Conservation (phyloP, 2,888 invertebrate species). For the Dynastes grantii region DNA sequence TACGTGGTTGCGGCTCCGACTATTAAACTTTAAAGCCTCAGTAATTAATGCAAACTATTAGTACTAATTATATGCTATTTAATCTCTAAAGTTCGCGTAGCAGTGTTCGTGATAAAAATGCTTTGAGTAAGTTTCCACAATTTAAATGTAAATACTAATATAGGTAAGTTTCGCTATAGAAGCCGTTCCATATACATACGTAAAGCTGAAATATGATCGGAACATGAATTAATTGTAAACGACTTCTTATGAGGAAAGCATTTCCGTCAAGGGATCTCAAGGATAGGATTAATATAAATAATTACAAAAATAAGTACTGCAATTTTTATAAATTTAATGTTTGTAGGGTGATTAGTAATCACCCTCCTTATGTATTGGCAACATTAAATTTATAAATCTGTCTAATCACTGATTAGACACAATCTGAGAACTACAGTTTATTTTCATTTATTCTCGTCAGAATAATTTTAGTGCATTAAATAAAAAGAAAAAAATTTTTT, state of each 20-base stretch:
- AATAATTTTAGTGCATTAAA: too few species aligned
- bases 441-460: too few species aligned
- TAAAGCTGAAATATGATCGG: conserved; percentile 25
- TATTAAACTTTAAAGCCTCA: conserved; percentile 30
- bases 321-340: too few species aligned
- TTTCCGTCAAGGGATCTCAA: too few species aligned
- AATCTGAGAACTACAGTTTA: too few species aligned
- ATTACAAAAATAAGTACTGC: too few species aligned
- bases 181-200: neutral
- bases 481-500: too few species aligned
- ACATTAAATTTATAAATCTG: too few species aligned
- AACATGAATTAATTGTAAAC: neutral
- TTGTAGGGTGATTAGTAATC: too few species aligned
- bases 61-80: conserved; percentile 28
- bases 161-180: neutral
- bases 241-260: neutral
- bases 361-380: too few species aligned
- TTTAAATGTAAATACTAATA: conserved; percentile 18
- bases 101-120: conserved; percentile 22
- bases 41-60: conserved; percentile 42
- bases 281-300: too few species aligned
- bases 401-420: too few species aligned
- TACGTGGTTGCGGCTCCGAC: conserved; percentile 13
- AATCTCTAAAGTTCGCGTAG: conserved; percentile 30
- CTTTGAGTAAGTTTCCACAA: neutral